Base-by-base conservation (phyloP, 1,140 invertebrate species). In the Amphibalanus amphitrite region DNA sequence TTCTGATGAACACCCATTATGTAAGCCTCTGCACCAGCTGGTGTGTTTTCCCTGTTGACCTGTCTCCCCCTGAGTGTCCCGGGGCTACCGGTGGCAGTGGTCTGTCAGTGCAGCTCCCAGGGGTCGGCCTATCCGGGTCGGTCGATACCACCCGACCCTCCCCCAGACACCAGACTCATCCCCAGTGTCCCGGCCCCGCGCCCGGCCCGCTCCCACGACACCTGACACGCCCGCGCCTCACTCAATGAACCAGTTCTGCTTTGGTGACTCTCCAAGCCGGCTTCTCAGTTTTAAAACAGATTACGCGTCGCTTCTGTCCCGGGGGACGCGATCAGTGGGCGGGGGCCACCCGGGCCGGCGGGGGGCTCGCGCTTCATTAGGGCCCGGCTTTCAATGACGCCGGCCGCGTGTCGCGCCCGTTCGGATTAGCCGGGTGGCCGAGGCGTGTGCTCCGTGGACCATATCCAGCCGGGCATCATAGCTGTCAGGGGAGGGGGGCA, bases 221-320 rank as follows among this genome's bases (percentile, higher is more conserved):
- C 47, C 38, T 59, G 47, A 59, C 47, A 59, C 47, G 13, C 1
- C 1, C 6, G 20, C 13, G 47, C 47, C 47, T 3, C 13, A 59
- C 47, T 38, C 33, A 59, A 59, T 59, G 20, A 59, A 13, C 13
- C 47, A 3, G 47, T 59, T 59, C 47, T 59, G 47, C 47, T 23
- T 23, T 59, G 47, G 47, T 59, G 47, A 13, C 47, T 59, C 47
- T 59, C 47, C 47, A 59, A 59, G 47, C 47, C 47, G 47, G 20
- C 47, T 23, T 59, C 47, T 59, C 47, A 59, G 47, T 59, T 59
- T 59, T 59, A 59, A 59, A 59, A 59, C 47, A 59, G 47, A 59
- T 59, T 59, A 59, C 47, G 47, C 47, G 13, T 59, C 47, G 23
- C 23, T 59, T 20, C 23, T 8, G 1, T 3, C 20, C 33, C 33